Evolutionary conservation across 2,797 vertebrate genomes (phyloP), one percentile per base, ranked within the genome.

Genomic region (Gypaetus barbatus): DNA sequence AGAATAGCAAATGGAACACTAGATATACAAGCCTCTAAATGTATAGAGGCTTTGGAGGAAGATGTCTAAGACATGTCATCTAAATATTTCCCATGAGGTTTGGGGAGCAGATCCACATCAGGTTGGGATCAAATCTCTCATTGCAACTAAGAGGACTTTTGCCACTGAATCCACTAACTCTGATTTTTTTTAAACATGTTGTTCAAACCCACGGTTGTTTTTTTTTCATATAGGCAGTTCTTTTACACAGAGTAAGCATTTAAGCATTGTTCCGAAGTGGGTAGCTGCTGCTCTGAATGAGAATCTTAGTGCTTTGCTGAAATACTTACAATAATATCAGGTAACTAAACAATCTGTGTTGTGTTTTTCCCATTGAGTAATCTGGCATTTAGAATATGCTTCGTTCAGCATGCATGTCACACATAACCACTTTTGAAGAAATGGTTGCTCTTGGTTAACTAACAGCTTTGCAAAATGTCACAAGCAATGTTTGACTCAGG

Each of bases 151-250:
- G 6, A 73, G 14, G 5, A 21, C 19, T 78, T 92, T 56, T 64
- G 6, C 6, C n/a, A 76, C 13, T 56, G 7, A 93, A 61, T 70
- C 9, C 18, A 58, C 58, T 66, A 39, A 51, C 25, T 60, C 11
- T 52, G 3, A n/a, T 3, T 3, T 31, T 13, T 14, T 27, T 80
- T 5, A 22, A 5, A 33, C 56, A 46, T 18, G 2, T 18, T 25
- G 5, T 18, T 60, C 9, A 18, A 31, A 11, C 49, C 13, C n/a
- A 69, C 10, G 6, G 4, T 18, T 35, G 5, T 0, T 0, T 10
- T 44, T 43, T 31, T 68, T 35, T 15, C 4, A 16, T 28, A 22
- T 16, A 69, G 1, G 5, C 25, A 33, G 7, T 64, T 77, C 44
- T 79, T 90, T 46, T 41, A 70, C 7, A 71, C 7, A 69, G 17